phyloP scores from a whole-genome alignment of 2,797 vertebrate genomes.

The Molossus alvarezi region DNA sequence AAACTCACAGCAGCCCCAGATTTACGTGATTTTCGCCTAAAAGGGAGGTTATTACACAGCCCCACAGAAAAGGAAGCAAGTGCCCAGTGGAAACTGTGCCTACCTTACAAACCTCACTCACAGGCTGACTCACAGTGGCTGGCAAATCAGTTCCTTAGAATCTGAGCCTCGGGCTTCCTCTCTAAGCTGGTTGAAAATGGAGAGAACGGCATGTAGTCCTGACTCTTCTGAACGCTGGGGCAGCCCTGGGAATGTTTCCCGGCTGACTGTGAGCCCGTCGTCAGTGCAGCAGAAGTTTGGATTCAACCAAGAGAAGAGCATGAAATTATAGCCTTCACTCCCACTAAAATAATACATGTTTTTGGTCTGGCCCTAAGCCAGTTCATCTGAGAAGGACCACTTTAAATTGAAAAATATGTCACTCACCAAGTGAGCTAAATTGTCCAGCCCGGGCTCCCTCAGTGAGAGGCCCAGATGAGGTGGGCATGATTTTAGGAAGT shows the following conservation, averaged over 20 bases:
- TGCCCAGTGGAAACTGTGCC: conserved; percentile 20
- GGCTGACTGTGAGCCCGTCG: too few relatives aligned
- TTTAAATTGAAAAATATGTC: conserved; percentile 47
- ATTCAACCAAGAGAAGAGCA: not conserved
- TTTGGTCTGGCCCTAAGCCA: not conserved
- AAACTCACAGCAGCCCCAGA: conserved; percentile 62
- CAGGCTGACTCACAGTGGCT: not conserved
- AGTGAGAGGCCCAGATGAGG: not conserved
- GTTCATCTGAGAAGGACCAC: conserved; percentile 42
- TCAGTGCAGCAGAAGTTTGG: not conserved
- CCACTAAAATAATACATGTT: not conserved
- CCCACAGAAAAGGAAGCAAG: not conserved
- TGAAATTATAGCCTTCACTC: conserved; percentile 11
- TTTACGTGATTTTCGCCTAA: conserved; percentile 52
- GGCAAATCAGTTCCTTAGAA: not conserved
- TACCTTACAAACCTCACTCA: not conserved
- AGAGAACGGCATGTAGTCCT: not conserved
- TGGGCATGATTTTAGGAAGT: not conserved
- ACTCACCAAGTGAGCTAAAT: not conserved
- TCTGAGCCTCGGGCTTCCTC: not conserved
- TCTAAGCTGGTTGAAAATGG: conserved; percentile 30
- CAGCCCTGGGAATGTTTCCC: not conserved
- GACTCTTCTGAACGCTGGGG: not conserved
- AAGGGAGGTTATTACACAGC: not conserved
- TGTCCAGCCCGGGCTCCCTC: not conserved